phyloP scores from a whole-genome alignment of 2,797 vertebrate genomes.

The Potorous gilbertii region DNA sequence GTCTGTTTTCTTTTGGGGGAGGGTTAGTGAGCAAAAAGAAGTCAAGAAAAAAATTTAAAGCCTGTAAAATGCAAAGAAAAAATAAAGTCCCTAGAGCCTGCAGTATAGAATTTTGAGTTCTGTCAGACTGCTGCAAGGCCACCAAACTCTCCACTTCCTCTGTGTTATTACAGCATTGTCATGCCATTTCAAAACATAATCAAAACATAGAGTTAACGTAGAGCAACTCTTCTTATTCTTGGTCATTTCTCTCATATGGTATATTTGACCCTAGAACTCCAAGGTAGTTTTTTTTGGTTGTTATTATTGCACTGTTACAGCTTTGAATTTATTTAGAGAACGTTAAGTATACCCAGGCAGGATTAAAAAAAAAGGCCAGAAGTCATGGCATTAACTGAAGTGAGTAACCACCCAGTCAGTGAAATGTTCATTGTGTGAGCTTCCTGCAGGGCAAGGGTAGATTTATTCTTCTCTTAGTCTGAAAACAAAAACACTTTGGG shows the following conservation, averaged over 20 bases:
- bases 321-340: conserved; percentile 33
- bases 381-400: conserved; percentile 42
- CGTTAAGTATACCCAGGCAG: conserved; percentile 33
- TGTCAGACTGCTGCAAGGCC: neutral
- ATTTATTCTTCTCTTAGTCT: conserved; percentile 30
- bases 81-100: neutral
- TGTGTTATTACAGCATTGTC: neutral
- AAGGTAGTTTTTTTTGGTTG: neutral
- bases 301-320: conserved; percentile 10
- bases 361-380: neutral
- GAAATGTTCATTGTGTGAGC: neutral
- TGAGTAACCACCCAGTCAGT: conserved; percentile 28
- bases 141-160: neutral
- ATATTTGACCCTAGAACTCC: neutral
- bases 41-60: neutral
- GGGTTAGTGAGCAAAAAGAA: conserved; percentile 18
- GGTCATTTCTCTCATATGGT: neutral
- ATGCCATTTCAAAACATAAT: neutral
- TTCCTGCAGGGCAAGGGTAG: conserved; percentile 3
- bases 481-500: conserved; percentile 12
- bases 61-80: neutral
- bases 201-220: conserved; percentile 36
- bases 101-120: neutral
- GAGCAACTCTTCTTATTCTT: conserved; percentile 30
- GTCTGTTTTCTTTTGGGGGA: neutral